Evolutionary conservation across 2,797 vertebrate species (phyloP), one percentile per base, ranked within the genome.

Genomic region (Nannoperca australis): DNA sequence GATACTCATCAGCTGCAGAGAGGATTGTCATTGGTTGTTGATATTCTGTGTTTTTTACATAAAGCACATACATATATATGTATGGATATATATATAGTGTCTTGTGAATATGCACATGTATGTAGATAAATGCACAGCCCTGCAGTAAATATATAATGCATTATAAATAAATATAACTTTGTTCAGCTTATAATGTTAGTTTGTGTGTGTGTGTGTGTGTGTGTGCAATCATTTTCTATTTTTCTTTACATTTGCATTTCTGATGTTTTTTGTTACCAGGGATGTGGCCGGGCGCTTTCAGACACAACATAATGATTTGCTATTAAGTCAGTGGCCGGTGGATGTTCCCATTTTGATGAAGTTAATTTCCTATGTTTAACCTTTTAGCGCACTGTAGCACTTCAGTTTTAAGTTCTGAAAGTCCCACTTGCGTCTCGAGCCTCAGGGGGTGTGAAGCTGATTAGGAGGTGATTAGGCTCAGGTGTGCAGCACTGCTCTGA

Each of bases 401-500:
- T 34, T 27, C 24, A 27, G 24, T 27, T 27, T 27, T 27, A 27
- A 27, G 24, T 27, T 27, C 24, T 27, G 24, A 27, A 27, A 27
- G 24, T 27, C 24, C 24, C 24, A 27, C 24, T 27, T 27, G 7
- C 7, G 27, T 22, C 3, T 20, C n/a, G 47, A 13, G 20, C 30
- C 3, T 22, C 10, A 12, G n/a, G 22, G 49, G 2, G 32, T 24
- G 34, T 58, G 50, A 9, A 20, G 50, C 72, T 81, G 45, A 85
- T 88, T 36, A 69, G 59, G 0, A 14, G 69, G 5, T 75, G 47
- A 92, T 50, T 73, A 20, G 51, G 24, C 34, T 50, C 92, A 89
- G 87, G 70, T 90, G 92, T 77, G 68, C 36, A 12, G 36, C 1
- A 51, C 45, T 76, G 66, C 56, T 4, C 14, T 56, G 14, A 49